These are phyloP conservation scores for Ruditapes philippinarum DNA, from an alignment of 1,140 invertebrate species.

Conservation along the genomic window DNA sequence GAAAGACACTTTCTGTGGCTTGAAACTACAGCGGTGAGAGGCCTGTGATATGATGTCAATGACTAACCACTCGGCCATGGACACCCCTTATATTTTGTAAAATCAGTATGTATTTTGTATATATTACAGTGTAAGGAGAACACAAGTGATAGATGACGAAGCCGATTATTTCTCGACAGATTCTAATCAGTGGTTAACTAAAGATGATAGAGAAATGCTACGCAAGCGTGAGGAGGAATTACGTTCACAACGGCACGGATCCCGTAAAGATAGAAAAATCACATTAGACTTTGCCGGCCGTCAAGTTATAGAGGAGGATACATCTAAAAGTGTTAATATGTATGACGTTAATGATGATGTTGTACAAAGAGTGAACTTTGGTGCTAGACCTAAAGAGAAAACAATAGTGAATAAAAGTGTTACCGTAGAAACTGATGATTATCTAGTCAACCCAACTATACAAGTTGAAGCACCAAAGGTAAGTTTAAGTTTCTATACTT, in stretches of 20 bases:
- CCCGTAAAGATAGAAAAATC: constrained; percentile 90
- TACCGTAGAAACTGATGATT: not conserved
- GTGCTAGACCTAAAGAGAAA: constrained; percentile 68
- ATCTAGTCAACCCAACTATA: constrained; percentile 72
- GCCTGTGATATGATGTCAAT: too few species aligned
- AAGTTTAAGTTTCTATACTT: constrained; percentile 1
- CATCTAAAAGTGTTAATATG: constrained; percentile 78
- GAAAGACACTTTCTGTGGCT: too few species aligned
- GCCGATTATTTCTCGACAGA: constrained; percentile 96
- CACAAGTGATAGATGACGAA: constrained; percentile 97
- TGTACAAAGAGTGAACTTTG: constrained; percentile 85
- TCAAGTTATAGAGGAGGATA: constrained; percentile 87
- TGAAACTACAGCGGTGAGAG: too few species aligned
- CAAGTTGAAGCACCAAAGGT: constrained; percentile 69
- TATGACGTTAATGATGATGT: constrained; percentile 86
- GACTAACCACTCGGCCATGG: too few species aligned
- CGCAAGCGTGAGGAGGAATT: constrained; percentile 91
- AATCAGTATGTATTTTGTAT: too few species aligned
- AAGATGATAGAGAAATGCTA: constrained; percentile 90
- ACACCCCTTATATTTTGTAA: too few species aligned
- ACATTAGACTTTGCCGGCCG: constrained; percentile 95
- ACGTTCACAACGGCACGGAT: constrained; percentile 91
- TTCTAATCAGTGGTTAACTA: constrained; percentile 92
- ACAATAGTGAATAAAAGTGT: not conserved
- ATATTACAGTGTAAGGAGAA: constrained; percentile 92